Conservation (phyloP, 2,888 invertebrate species). For the Troides oblongomaculatus region DNA sequence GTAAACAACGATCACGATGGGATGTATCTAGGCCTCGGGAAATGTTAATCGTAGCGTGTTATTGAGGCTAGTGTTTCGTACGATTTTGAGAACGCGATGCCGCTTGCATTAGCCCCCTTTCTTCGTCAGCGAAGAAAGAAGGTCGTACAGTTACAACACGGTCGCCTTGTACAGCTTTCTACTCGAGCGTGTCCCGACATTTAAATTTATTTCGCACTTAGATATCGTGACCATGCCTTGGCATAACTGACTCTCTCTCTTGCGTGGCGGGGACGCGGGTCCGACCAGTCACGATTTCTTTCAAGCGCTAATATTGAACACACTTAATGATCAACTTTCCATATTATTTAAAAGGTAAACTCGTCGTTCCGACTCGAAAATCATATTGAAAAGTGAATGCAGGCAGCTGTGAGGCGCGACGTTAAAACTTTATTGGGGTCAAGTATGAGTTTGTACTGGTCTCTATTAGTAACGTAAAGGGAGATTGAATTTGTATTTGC, state of each 20-base stretch:
- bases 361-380: conserved; percentile 36
- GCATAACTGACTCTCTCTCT: conserved; percentile 67
- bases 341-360: conserved; percentile 44
- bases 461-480: conserved; percentile 14
- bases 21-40: conserved; percentile 52
- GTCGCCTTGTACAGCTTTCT: conserved; percentile 78
- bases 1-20: conserved; percentile 39
- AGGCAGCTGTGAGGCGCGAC: conserved; percentile 46
- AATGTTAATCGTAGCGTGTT: conserved; percentile 65
- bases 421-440: conserved; percentile 63
- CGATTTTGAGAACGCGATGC: conserved; percentile 50
- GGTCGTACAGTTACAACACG: conserved; percentile 75
- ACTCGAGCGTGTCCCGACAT: conserved; percentile 76
- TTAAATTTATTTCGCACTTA: conserved; percentile 76
- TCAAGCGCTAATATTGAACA: conserved; percentile 51
- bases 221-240: conserved; percentile 59
- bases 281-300: conserved; percentile 72
- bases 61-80: conserved; percentile 67
- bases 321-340: conserved; percentile 50
- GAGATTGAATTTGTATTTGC: neutral
- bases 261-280: conserved; percentile 65
- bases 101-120: conserved; percentile 71
- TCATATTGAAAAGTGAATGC: conserved; percentile 48
- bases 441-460: conserved; percentile 50
- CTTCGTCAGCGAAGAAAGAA: conserved; percentile 68